These are phyloP conservation scores for Hippotragus niger DNA, from an alignment of 2,113 vertebrate genomes.

Conservation along the genomic window DNA sequence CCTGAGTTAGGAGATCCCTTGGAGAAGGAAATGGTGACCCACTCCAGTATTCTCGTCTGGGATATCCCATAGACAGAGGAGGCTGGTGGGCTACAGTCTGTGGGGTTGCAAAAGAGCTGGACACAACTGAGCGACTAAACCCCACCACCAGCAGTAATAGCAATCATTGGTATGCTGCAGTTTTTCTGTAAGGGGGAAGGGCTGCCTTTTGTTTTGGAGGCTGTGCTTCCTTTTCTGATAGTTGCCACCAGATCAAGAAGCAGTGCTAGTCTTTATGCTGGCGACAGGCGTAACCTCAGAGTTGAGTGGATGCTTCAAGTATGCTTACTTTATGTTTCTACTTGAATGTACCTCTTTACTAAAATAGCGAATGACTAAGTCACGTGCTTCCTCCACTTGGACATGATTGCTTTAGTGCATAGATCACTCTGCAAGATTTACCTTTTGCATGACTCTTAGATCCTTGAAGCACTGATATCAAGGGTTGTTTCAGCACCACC, in stretches of 20 bases:
- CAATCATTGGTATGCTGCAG: fast-evolving
- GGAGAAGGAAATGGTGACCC: neutral
- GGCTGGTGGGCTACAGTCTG: neutral
- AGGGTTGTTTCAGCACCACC: neutral
- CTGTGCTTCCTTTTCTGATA: neutral
- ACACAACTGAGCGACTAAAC: neutral
- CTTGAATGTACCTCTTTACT: neutral
- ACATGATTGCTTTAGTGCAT: neutral
- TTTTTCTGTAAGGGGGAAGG: neutral
- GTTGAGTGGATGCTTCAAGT: neutral
- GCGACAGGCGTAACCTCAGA: neutral
- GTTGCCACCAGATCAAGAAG: neutral
- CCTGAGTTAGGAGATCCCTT: neutral
- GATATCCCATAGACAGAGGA: neutral
- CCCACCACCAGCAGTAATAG: fast-evolving
- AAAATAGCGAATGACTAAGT: neutral
- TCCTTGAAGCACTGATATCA: neutral
- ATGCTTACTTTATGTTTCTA: neutral
- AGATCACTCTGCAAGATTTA: neutral
- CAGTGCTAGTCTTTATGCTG: neutral
- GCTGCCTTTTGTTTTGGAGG: neutral
- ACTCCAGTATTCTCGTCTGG: neutral
- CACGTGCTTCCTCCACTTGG: neutral
- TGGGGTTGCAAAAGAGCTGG: neutral
- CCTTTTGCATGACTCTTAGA: neutral